Percentiles rank a stretch among this genome's conserved stretches.
phyloP scores from a whole-genome alignment of 2,113 vertebrate genomes.

The Dolichotis patagonum region DNA sequence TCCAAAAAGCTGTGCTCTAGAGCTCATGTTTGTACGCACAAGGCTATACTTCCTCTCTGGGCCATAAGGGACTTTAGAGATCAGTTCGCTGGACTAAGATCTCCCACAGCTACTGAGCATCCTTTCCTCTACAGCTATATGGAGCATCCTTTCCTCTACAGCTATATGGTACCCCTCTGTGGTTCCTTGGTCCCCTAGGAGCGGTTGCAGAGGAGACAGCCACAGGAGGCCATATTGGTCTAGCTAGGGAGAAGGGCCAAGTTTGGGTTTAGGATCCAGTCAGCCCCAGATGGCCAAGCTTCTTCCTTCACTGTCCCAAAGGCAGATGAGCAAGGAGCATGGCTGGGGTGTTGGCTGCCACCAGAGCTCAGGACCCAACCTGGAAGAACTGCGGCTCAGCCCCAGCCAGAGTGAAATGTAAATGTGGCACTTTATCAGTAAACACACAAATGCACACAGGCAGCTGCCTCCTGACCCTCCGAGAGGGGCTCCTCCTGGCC shows the following conservation, averaged over 20 bases:
- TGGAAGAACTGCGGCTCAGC: accelerated
- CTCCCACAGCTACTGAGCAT: accelerated
- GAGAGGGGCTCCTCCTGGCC: neutral
- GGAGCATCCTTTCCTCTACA: accelerated
- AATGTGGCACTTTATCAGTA: neutral
- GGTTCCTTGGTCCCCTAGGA: neutral
- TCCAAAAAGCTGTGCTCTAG: neutral
- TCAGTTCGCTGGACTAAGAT: accelerated
- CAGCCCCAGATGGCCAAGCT: neutral
- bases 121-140: neutral
- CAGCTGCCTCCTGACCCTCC: neutral
- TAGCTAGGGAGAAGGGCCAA: neutral
- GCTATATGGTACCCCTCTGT: accelerated
- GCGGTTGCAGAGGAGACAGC: neutral
- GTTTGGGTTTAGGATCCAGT: neutral
- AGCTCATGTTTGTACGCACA: accelerated
- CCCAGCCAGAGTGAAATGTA: neutral
- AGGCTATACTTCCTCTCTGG: neutral
- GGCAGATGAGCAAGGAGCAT: neutral
- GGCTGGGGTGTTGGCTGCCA: neutral
- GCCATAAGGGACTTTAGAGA: neutral
- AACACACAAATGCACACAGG: neutral
- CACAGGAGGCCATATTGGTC: neutral
- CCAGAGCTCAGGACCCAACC: neutral
- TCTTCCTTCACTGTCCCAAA: neutral